These are phyloP conservation scores for Xestia ashworthii DNA, from an alignment of 2,888 invertebrate species.

Conservation along the genomic window DNA sequence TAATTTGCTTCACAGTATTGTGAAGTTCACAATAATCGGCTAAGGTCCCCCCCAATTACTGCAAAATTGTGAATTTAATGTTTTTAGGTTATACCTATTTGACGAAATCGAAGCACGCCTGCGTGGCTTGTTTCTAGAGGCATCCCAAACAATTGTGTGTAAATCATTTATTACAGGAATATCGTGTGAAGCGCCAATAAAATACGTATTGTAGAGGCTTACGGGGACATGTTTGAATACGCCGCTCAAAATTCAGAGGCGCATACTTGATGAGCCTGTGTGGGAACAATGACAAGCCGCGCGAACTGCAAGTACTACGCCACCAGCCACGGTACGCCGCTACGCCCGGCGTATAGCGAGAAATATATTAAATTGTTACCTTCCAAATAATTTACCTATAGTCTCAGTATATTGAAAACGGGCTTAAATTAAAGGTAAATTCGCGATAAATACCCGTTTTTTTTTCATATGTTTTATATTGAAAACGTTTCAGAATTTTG, in stretches of 20 bases:
- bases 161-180: constrained; percentile 54
- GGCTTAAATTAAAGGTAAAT: no score
- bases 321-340: constrained; percentile 32
- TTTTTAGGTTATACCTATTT: not conserved
- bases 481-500: constrained; percentile 1
- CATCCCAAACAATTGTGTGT: constrained; percentile 34
- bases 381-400: constrained; percentile 27
- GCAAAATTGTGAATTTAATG: not conserved
- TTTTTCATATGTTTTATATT: no score
- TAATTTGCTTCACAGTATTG: not conserved
- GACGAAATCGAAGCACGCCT: not conserved
- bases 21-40: not conserved
- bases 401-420: constrained; percentile 11
- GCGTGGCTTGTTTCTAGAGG: constrained; percentile 31
- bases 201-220: constrained; percentile 77
- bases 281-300: constrained; percentile 73
- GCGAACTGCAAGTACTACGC: constrained; percentile 50
- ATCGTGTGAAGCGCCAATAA: constrained; percentile 61
- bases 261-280: constrained; percentile 80
- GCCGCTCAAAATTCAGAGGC: constrained; percentile 77
- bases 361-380: constrained; percentile 56
- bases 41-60: not conserved
- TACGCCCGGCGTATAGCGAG: constrained; percentile 21
- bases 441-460: no score
- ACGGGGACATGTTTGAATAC: constrained; percentile 75